Conservation (phyloP, 2,113 vertebrate genomes). For the Dipodomys stephensi region DNA sequence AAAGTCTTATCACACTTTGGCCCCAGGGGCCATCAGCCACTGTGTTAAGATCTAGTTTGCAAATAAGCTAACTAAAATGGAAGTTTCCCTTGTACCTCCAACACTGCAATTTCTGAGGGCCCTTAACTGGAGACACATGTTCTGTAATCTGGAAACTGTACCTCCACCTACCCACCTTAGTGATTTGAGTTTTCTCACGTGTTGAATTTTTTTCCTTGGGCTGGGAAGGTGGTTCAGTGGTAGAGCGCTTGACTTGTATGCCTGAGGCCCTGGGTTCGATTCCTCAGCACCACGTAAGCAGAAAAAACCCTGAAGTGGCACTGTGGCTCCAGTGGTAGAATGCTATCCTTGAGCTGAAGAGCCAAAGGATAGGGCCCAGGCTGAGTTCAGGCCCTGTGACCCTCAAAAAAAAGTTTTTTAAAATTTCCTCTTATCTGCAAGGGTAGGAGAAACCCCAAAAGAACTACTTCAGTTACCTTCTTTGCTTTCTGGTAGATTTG, state of each 20-base stretch:
- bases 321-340: too few relatives aligned
- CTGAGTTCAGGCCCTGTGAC: too few relatives aligned
- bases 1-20: background rate
- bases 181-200: constrained; percentile 47
- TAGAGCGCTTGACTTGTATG: too few relatives aligned
- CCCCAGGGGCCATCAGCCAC: background rate
- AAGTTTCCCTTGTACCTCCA: background rate
- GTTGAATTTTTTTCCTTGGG: background rate
- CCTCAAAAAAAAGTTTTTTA: background rate
- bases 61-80: background rate
- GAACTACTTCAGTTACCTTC: background rate
- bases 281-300: too few relatives aligned
- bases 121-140: background rate
- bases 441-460: constrained; percentile 21
- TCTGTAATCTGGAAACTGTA: background rate
- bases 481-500: constrained; percentile 15
- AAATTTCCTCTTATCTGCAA: background rate
- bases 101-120: background rate
- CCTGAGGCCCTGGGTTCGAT: too few relatives aligned
- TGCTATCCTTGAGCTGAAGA: too few relatives aligned
- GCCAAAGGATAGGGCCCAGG: too few relatives aligned
- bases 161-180: background rate
- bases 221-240: too few relatives aligned
- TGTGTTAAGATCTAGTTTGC: background rate
- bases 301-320: too few relatives aligned